Conservation (phyloP, 2,113 vertebrate genomes). For the Dasypus novemcinctus region DNA sequence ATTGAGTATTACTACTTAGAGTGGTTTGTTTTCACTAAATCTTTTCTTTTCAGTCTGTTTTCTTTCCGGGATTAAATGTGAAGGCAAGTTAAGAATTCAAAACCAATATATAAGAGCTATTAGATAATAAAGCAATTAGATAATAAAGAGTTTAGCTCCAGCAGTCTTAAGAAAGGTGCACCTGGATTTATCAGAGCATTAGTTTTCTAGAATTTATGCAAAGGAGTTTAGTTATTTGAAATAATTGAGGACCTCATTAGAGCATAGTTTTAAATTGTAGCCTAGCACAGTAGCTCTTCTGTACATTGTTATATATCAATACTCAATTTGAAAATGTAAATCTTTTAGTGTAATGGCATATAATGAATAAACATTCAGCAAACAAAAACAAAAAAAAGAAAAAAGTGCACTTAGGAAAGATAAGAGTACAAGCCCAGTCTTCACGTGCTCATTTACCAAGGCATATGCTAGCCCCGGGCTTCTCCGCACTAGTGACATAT, state of each 20-base stretch:
- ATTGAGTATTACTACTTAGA: neutral
- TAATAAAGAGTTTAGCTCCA: neutral
- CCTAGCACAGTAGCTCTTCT: slow-evolving; percentile 38
- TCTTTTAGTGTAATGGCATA: slow-evolving; percentile 31
- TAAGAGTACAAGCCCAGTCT: neutral
- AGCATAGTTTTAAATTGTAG: slow-evolving; percentile 27
- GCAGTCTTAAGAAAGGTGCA: neutral
- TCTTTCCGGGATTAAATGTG: neutral
- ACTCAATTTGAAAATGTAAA: slow-evolving; percentile 45
- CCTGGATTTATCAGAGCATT: neutral
- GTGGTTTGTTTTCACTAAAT: neutral
- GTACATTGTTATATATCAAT: slow-evolving; percentile 41
- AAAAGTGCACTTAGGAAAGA: neutral
- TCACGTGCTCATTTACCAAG: neutral
- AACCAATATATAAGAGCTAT: neutral
- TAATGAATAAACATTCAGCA: slow-evolving; percentile 40
- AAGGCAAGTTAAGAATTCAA: neutral
- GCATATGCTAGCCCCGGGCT: neutral
- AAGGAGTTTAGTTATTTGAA: slow-evolving; percentile 30
- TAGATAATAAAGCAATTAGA: neutral
- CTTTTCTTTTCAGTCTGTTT: neutral
- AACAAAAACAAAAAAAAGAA: neutral
- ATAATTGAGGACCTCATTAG: slow-evolving; percentile 21
- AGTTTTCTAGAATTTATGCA: neutral
- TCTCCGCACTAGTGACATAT: neutral